Percentiles rank a stretch among this genome's conserved stretches.
Evolutionary conservation across 2,888 invertebrate species (phyloP).

Genomic region (Bellardia bayeri): DNA sequence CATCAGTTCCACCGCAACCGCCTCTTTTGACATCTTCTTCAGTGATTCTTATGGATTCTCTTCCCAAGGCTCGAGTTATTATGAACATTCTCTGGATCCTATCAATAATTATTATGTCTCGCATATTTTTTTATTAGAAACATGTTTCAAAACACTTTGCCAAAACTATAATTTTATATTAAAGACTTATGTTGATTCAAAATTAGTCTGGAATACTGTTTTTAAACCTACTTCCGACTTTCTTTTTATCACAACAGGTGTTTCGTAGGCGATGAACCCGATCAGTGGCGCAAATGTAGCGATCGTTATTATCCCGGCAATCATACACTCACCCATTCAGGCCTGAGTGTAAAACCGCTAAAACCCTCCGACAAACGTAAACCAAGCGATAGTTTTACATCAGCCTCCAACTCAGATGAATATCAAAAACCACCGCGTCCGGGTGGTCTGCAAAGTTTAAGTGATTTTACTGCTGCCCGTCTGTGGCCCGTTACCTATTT

Average conservation of each 20-base stretch:
- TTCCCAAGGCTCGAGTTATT: no score
- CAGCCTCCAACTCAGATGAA: constrained; percentile 75
- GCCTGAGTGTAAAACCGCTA: constrained; percentile 83
- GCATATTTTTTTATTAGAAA: no score
- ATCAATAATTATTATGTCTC: no score
- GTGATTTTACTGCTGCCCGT: constrained; percentile 84
- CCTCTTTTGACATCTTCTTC: no score
- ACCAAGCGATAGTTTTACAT: constrained; percentile 75
- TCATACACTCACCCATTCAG: constrained; percentile 83
- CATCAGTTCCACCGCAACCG: no score
- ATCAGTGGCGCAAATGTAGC: constrained; percentile 95
- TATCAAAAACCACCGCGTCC: constrained; percentile 83
- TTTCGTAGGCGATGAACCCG: constrained; percentile 90
- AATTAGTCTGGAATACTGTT: no score
- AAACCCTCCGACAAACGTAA: constrained; percentile 79
- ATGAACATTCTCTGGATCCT: no score
- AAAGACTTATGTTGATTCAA: background rate
- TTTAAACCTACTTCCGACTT: background rate
- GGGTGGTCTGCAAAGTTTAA: constrained; percentile 82
- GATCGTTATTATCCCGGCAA: constrained; percentile 90
- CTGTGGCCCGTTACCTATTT: constrained; percentile 93
- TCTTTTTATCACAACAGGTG: constrained; percentile 86
- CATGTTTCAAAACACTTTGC: no score
- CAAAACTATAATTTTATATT: no score
- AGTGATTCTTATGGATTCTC: no score